phyloP scores from a whole-genome alignment of 2,113 vertebrate genomes.

The Vulpes ferrilata region DNA sequence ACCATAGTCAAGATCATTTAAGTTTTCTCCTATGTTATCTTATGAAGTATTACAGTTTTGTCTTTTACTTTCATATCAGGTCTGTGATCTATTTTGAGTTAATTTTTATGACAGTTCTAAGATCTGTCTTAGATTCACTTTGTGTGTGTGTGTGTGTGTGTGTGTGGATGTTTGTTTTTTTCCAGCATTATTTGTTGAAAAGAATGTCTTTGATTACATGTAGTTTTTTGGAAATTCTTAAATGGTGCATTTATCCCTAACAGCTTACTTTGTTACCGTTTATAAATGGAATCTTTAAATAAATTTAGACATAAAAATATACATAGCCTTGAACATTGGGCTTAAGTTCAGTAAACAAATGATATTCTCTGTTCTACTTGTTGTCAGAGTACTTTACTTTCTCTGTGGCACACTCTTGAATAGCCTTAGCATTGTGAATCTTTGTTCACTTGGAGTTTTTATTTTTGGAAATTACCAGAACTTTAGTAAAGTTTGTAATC shows the following conservation, averaged over 20 bases:
- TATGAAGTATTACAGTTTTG: not conserved
- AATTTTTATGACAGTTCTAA: not conserved
- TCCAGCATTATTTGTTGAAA: not conserved
- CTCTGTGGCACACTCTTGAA: not conserved
- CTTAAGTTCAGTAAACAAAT: slow-evolving; percentile 38
- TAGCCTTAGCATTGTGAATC: not conserved
- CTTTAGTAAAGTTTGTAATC: not conserved
- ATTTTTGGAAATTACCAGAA: slow-evolving; percentile 24
- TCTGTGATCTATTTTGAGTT: not conserved
- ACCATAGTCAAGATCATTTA: not conserved
- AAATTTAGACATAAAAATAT: slow-evolving; percentile 21
- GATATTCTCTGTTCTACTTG: not conserved
- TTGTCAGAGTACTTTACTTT: not conserved
- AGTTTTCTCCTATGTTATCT: not conserved
- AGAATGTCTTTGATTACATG: not conserved
- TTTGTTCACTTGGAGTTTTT: slow-evolving; percentile 7
- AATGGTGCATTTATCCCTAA: not conserved
- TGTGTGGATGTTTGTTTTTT: not conserved
- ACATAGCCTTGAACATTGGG: slow-evolving; percentile 30
- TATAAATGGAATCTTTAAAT: slow-evolving; percentile 54
- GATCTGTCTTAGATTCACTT: not conserved
- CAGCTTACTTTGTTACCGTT: slow-evolving; percentile 39
- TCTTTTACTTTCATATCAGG: not conserved
- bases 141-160: not conserved
- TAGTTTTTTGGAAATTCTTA: not conserved